Conservation (phyloP, 2,797 vertebrate genomes). For the Decapterus maruadsi region DNA sequence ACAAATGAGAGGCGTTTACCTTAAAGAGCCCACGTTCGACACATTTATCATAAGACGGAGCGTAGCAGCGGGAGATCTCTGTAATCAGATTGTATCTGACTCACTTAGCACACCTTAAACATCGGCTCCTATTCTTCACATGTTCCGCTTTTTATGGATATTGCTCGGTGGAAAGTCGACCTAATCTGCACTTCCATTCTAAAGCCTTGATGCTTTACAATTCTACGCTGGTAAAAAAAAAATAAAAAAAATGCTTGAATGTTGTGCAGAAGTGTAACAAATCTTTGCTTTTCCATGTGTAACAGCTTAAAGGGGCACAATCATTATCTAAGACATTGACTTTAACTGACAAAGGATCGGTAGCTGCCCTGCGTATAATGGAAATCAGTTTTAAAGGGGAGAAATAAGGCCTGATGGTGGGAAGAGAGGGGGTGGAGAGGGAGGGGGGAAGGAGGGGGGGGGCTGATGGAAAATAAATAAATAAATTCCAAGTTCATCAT, state of each 20-base stretch:
- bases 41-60: constrained; percentile 57
- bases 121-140: constrained; percentile 49
- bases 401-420: constrained; percentile 49
- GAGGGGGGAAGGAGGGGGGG: constrained; percentile 3
- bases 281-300: constrained; percentile 74
- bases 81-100: constrained; percentile 70
- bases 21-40: constrained; percentile 43
- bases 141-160: constrained; percentile 66
- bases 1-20: constrained; percentile 56
- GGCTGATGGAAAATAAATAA: constrained; percentile 82
- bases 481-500: constrained; percentile 90
- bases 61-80: constrained; percentile 58
- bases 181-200: constrained; percentile 50
- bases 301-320: constrained; percentile 73
- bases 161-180: constrained; percentile 29
- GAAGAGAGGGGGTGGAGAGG: no score
- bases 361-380: constrained; percentile 70
- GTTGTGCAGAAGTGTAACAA: constrained; percentile 66
- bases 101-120: constrained; percentile 45
- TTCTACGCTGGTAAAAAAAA: constrained; percentile 42
- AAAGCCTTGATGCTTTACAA: constrained; percentile 54
- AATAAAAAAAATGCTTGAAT: constrained; percentile 11
- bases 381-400: constrained; percentile 66
- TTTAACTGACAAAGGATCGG: constrained; percentile 75
- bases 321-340: constrained; percentile 76